Evolutionary conservation across 2,797 vertebrate genomes (phyloP), one percentile per base, ranked within the genome.

Genomic region (Enteromius fasciolatus): DNA sequence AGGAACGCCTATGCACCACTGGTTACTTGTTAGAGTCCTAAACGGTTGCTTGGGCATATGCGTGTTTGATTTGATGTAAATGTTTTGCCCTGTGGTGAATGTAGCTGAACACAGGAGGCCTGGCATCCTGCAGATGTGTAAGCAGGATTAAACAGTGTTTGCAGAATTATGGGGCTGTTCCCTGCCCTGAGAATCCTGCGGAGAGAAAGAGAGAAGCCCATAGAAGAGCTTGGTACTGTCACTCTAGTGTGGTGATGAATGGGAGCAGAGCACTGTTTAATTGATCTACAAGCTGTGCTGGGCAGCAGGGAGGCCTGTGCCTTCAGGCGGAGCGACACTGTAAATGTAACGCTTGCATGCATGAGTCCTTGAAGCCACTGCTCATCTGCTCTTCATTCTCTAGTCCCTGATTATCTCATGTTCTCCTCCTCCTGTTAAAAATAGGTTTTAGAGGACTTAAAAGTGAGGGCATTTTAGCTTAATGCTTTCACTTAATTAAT

Each of bases 271-370:
- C 76, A n/a, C 75, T 70, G 85, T 86, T 86, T 86, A 84, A 86
- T 79, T 84, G 85, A 84, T 84, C 83, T 81, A 82, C 85, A 84
- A 82, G 83, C 85, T 86, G 78, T 79, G 83, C 63, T 23, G 59
- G 85, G 75, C 83, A 80, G 85, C 57, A n/a, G 85, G 79, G 83
- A 73, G 59, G 64, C 81, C 64, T 69, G 33, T 48, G 77, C 68
- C 73, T 85, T 78, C 20, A 33, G 76, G 68, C 64, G 61, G 78
- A 81, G 54, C 18, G 0, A 11, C 46, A 81, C 57, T 31, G 33
- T 36, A 69, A 80, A 66, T 33, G 41, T 67, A 76, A 39, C n/a
- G 33, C 50, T 75, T 75, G 57, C 39, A 46, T 63, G 25, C 23
- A 59, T n/a, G 14, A 67, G 61, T 25, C 52, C 36, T 76, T 10